Evolutionary conservation across 53 echinoderm and acorn worm genomes (phyloP), one percentile per base, ranked within the genome.

Genomic region (Antedon mediterranea): DNA sequence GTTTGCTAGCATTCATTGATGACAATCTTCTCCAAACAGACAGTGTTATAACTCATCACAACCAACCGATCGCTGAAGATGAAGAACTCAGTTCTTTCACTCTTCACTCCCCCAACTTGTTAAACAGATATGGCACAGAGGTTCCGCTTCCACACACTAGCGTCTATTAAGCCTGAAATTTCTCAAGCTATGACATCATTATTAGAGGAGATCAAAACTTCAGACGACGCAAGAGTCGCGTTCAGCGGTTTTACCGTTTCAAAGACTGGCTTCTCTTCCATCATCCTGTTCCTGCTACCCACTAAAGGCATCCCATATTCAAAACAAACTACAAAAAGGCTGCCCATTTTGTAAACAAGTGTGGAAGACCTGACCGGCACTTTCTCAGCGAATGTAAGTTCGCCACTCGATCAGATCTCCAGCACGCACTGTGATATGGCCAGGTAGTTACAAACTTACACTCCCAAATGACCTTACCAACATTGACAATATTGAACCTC

Each of bases 41-140:
- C 15, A 18, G 44, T 26, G 30, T 71, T 4, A 79, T 79, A 32
- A 70, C 83, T 28, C 83, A 83, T 43, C 79, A 43, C 30, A 80
- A 80, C 0, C 28, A 76, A 28, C 5, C 71, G 0, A 31, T 86
- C 20, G 28, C 75, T 32, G 87, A 79, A 15, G 79, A 87, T 33
- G 87, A 87, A 43, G 77, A 81, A 20, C 4, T 89, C 0, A 78
- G 85, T 0, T 85, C 82, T 14, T 34, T 5, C 81, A 80, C 31
- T 34, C 43, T n/a, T 79, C 77, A 8, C 78, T 88, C 0, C 85
- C 82, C 0, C 71, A 75, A 11, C 28, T 88, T 5, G 89, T 85
- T 0, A 84, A 87, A 31, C 83, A 83, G 83, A 15, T 89, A 86
- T 31, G 81, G 86, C 28, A 82, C 86, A 26, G 90, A 90, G 33